Evolutionary conservation across 2,113 vertebrate species (phyloP).

Genomic region (Cygnus buccinator): DNA sequence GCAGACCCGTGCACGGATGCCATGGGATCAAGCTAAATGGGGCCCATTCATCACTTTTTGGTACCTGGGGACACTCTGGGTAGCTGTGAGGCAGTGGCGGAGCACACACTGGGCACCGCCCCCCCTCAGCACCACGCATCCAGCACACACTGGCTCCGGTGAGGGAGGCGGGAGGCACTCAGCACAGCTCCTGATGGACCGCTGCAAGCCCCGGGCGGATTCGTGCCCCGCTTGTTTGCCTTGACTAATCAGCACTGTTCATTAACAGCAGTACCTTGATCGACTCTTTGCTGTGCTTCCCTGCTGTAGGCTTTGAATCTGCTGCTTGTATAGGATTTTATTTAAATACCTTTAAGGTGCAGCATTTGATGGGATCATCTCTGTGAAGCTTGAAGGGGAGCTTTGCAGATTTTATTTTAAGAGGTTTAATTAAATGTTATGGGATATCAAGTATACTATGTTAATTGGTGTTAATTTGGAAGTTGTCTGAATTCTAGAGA

Average conservation of each 20-base stretch:
- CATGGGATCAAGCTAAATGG: neutral
- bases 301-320: neutral
- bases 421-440: conserved; percentile 73
- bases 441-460: conserved; percentile 49
- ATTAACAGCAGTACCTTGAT: neutral
- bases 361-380: neutral
- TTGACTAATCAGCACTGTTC: neutral
- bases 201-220: fast-evolving
- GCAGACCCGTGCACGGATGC: neutral
- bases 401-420: conserved; percentile 53
- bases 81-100: neutral
- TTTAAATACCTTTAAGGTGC: neutral
- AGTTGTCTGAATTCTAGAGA: conserved; percentile 73
- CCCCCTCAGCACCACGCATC: fast-evolving
- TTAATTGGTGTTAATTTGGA: conserved; percentile 74
- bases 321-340: neutral
- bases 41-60: neutral
- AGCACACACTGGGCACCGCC: neutral
- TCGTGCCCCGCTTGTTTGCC: neutral
- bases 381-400: conserved; percentile 23
- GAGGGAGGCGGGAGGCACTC: neutral
- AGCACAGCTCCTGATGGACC: no score
- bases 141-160: fast-evolving
- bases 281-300: neutral
- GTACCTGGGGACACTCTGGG: neutral